Percentiles rank a stretch among this genome's conserved stretches.
Conservation (phyloP, 2,797 vertebrate species). For the Sternotherus odoratus region DNA sequence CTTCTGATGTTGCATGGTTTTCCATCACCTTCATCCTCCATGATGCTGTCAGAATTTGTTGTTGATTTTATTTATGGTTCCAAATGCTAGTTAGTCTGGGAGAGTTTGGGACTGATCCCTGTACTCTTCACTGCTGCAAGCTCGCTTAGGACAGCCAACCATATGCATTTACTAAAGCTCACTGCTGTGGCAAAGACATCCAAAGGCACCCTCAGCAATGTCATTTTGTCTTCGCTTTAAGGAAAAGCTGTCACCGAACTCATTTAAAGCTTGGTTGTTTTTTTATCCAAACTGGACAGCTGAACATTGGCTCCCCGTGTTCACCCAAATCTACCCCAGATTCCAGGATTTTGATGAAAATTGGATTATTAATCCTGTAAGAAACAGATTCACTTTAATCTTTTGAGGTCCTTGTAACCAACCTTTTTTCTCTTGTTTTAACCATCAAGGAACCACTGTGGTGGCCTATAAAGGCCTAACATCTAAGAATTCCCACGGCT, state of each 20-base stretch:
- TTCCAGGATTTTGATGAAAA: background rate
- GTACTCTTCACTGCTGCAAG: background rate
- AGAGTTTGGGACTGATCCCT: background rate
- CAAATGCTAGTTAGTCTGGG: background rate
- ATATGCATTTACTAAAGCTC: background rate
- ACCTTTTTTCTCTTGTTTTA: background rate
- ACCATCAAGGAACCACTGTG: background rate
- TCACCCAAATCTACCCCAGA: background rate
- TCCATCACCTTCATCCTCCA: background rate
- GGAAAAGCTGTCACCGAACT: background rate
- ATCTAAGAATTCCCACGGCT: background rate
- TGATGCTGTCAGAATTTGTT: background rate
- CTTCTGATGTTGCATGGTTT: background rate
- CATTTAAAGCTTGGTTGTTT: slow-evolving; percentile 8
- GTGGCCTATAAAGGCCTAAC: background rate
- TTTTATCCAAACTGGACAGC: slow-evolving; percentile 12
- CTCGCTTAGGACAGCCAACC: background rate
- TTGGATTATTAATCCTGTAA: slow-evolving; percentile 1
- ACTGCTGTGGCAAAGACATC: background rate
- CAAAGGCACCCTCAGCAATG: background rate
- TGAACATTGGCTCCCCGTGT: slow-evolving; percentile 2
- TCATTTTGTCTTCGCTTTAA: background rate
- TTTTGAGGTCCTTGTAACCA: background rate
- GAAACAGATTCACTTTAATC: slow-evolving; percentile 23
- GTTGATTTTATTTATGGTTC: background rate